Conservation (phyloP, 2,888 invertebrate genomes). For the Xanthostigma xanthostigma region DNA sequence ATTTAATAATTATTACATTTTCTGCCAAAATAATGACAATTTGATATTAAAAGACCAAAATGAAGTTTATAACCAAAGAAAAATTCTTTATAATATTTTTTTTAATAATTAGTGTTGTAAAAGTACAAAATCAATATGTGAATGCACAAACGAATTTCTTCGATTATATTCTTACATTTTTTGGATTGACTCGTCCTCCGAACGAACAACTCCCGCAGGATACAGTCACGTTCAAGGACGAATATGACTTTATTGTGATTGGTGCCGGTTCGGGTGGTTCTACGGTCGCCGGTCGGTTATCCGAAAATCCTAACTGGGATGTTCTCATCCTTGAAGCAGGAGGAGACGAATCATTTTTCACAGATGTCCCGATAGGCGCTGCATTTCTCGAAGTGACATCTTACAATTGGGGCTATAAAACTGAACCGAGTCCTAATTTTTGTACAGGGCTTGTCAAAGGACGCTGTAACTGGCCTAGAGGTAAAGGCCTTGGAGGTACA, state of each 20-base stretch:
- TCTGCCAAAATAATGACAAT: no score
- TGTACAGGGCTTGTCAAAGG: conserved; percentile 34
- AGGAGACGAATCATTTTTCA: conserved; percentile 58
- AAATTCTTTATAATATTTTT: no score
- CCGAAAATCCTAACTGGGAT: conserved; percentile 50
- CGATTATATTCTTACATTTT: no score
- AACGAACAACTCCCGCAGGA: conserved; percentile 5
- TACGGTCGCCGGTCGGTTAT: conserved; percentile 62
- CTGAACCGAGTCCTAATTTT: conserved; percentile 37
- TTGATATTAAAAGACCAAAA: no score
- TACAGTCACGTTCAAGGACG: conserved; percentile 20
- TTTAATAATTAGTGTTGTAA: no score
- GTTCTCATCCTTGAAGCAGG: conserved; percentile 66
- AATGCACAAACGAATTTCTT: no score
- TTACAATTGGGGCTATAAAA: conserved; percentile 62
- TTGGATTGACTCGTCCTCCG: no score
- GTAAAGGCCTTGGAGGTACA: conserved; percentile 68
- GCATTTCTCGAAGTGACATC: conserved; percentile 37
- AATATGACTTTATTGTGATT: conserved; percentile 47
- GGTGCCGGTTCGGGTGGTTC: conserved; percentile 48
- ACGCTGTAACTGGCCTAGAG: conserved; percentile 56
- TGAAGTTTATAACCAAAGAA: no score
- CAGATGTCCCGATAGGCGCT: conserved; percentile 62
- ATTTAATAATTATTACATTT: no score
- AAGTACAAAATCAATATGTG: no score